phyloP scores from a whole-genome alignment of 2,797 vertebrate genomes.

The Avahi laniger region DNA sequence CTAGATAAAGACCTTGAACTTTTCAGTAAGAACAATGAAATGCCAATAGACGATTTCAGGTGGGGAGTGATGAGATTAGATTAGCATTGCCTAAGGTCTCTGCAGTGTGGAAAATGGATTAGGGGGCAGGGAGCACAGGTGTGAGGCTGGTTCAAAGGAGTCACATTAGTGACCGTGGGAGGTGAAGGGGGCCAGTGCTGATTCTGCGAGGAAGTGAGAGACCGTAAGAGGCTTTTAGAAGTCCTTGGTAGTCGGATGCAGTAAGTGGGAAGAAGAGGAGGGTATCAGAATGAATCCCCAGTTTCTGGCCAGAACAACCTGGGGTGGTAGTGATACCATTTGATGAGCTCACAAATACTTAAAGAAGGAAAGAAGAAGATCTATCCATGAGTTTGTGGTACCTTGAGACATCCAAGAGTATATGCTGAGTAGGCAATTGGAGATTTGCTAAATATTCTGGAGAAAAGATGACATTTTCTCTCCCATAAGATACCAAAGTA shows the following conservation, averaged over 20 bases:
- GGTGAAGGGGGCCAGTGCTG: background rate
- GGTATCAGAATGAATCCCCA: background rate
- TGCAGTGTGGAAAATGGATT: background rate
- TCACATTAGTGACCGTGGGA: background rate
- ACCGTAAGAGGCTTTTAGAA: background rate
- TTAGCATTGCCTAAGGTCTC: background rate
- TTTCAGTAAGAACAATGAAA: background rate
- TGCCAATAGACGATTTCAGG: background rate
- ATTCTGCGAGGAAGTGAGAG: background rate
- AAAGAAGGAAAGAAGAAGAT: background rate
- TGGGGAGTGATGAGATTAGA: background rate
- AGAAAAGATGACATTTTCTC: background rate
- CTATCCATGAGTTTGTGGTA: background rate
- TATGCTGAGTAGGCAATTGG: background rate
- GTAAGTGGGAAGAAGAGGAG: background rate
- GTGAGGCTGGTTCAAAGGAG: background rate
- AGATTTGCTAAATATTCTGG: background rate
- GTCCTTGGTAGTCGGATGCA: background rate
- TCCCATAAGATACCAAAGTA: constrained; percentile 13
- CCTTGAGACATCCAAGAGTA: background rate
- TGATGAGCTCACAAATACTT: background rate
- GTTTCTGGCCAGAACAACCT: background rate
- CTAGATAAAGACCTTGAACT: background rate
- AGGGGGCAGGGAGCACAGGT: background rate
- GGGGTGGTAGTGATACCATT: background rate